These are phyloP conservation scores for Corythornis leucogaster DNA, from an alignment of 2,797 vertebrate species.

Conservation along the genomic window DNA sequence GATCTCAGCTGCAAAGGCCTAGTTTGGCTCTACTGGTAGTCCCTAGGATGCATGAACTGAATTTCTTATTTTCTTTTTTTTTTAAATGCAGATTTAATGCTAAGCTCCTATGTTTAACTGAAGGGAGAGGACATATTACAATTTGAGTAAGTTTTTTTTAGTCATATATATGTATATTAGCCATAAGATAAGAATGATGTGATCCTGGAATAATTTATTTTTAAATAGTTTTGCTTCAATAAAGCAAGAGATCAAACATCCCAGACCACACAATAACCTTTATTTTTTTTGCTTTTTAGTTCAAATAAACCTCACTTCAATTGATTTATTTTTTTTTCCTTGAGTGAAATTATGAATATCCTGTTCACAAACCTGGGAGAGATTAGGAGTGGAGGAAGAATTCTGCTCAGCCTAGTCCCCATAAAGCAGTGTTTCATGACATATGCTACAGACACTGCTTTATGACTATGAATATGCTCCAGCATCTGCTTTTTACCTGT, in stretches of 20 bases:
- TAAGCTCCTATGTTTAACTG: conserved; percentile 8
- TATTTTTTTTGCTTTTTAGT: neutral
- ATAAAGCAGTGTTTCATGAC: neutral
- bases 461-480: neutral
- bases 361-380: neutral
- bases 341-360: neutral
- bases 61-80: neutral
- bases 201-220: neutral
- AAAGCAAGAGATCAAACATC: neutral
- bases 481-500: conserved; percentile 12
- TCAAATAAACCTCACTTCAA: neutral
- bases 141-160: neutral
- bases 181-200: neutral
- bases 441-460: no score
- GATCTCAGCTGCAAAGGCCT: neutral
- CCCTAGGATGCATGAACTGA: neutral
- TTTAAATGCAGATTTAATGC: neutral
- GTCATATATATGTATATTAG: neutral
- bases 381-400: neutral
- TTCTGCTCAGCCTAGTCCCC: neutral
- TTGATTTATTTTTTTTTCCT: neutral
- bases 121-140: neutral
- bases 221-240: neutral
- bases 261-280: neutral
- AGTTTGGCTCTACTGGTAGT: neutral